Conservation (phyloP, 1,140 invertebrate genomes). For the Leptonema lineaticorne region DNA sequence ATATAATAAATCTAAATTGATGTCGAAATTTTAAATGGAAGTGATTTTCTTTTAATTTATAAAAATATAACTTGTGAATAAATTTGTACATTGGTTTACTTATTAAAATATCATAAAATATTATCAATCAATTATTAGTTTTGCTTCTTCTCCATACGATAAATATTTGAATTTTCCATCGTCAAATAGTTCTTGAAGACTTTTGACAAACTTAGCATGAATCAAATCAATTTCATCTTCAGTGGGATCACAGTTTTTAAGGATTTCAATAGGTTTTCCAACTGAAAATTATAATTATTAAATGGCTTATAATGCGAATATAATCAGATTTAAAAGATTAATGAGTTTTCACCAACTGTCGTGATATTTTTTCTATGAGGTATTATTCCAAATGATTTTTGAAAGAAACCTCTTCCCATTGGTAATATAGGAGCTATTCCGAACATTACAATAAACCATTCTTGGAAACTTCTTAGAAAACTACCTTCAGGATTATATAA, state of each 20-base stretch:
- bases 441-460: slow-evolving; percentile 64
- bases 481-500: slow-evolving; percentile 72
- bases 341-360: slow-evolving; percentile 85
- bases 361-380: slow-evolving; percentile 76
- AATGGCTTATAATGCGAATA: too few species aligned
- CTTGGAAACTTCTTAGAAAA: slow-evolving; percentile 67
- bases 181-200: slow-evolving; percentile 75
- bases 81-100: too few species aligned
- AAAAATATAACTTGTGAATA: too few species aligned
- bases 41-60: too few species aligned
- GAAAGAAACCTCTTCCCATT: slow-evolving; percentile 83
- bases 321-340: too few species aligned
- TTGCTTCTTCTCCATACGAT: slow-evolving; percentile 57
- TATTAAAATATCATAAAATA: background rate
- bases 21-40: too few species aligned
- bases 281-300: slow-evolving; percentile 62
- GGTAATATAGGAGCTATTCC: slow-evolving; percentile 80
- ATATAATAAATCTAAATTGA: too few species aligned
- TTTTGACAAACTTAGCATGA: slow-evolving; percentile 72
- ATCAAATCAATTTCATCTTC: slow-evolving; percentile 72
- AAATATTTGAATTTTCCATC: slow-evolving; percentile 77
- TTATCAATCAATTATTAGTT: slow-evolving; percentile 47
- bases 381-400: slow-evolving; percentile 84
- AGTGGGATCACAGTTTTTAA: slow-evolving; percentile 68
- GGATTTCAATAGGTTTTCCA: slow-evolving; percentile 77